phyloP scores from a whole-genome alignment of 2,113 vertebrate genomes.

The Centropus bengalensis region DNA sequence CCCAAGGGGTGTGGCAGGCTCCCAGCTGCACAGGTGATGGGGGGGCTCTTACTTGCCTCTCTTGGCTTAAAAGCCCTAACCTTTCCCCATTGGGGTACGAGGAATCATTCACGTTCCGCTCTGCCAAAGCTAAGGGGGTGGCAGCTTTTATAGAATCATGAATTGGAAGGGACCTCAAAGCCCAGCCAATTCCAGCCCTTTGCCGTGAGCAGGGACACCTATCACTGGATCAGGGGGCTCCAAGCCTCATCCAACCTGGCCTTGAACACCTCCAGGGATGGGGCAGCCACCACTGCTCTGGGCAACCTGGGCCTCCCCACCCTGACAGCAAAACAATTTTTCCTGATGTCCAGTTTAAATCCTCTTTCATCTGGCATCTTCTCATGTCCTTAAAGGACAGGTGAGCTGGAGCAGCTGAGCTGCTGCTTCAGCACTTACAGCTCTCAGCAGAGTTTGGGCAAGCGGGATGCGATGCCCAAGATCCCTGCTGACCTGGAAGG shows the following conservation, averaged over 20 bases:
- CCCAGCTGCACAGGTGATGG: background rate
- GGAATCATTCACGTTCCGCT: rapidly evolving
- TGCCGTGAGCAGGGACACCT: too few species aligned
- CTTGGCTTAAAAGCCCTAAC: background rate
- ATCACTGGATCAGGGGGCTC: too few species aligned
- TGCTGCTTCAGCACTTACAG: background rate
- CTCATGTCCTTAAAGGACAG: rapidly evolving
- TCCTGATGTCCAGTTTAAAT: too few species aligned
- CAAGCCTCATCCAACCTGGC: too few species aligned
- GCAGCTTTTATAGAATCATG: background rate
- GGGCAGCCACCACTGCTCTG: too few species aligned
- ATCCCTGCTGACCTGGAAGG: background rate
- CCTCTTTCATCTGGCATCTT: background rate
- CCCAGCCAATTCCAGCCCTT: too few species aligned
- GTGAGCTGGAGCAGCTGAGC: background rate
- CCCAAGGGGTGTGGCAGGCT: background rate
- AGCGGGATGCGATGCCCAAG: rapidly evolving
- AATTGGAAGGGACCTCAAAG: too few species aligned
- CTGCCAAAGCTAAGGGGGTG: background rate
- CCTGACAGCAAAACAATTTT: too few species aligned
- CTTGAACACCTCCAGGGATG: too few species aligned
- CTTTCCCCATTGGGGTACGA: rapidly evolving
- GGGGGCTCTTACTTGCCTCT: background rate
- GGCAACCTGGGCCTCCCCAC: too few species aligned
- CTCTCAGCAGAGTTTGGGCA: background rate